These are phyloP conservation scores for Tokudaia muenninki DNA, from an alignment of 2,797 vertebrate genomes.

Conservation along the genomic window DNA sequence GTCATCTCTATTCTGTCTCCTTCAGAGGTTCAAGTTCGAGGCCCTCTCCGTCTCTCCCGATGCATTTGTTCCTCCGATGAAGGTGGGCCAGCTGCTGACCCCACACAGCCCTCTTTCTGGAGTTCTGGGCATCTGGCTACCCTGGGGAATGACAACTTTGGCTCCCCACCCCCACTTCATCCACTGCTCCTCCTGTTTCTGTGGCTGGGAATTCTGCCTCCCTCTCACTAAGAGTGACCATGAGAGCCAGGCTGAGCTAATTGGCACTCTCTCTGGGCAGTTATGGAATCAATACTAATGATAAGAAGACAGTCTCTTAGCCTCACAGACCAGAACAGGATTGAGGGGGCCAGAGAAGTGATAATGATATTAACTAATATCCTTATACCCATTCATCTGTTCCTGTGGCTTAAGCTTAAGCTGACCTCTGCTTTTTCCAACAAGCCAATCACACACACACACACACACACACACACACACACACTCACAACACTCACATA, in stretches of 20 bases:
- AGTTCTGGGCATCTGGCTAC: not conserved
- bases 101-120: not conserved
- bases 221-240: not conserved
- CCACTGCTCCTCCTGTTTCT: not conserved
- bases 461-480: not conserved
- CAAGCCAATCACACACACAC: not conserved
- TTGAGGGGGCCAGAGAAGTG: not conserved
- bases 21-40: not conserved
- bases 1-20: not conserved
- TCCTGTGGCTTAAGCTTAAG: not conserved
- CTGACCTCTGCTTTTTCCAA: not conserved
- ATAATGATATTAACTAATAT: not conserved
- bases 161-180: not conserved
- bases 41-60: not conserved
- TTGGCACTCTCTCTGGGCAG: conserved; percentile 3
- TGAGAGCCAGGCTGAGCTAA: not conserved
- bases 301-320: not conserved
- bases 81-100: not conserved
- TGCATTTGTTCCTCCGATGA: not conserved
- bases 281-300: not conserved
- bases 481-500: not conserved
- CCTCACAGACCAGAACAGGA: not conserved
- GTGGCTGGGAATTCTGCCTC: not conserved
- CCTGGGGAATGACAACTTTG: not conserved
- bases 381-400: not conserved